phyloP scores from a whole-genome alignment of 2,797 vertebrate species.

The Champsocephalus esox region DNA sequence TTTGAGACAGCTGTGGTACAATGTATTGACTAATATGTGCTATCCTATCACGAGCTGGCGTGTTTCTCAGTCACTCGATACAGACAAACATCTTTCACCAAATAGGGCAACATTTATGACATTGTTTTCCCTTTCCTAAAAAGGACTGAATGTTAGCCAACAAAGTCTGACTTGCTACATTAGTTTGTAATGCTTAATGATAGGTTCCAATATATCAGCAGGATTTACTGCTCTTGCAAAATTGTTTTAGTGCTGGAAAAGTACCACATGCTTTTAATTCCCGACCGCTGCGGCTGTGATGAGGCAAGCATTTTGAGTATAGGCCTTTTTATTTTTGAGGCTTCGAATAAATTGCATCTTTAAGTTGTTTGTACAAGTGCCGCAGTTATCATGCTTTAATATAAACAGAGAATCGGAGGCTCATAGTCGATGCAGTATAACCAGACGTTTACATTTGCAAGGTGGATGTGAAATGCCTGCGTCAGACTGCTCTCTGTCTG shows the following conservation, averaged over 20 bases:
- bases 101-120: constrained; percentile 66
- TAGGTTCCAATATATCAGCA: constrained; percentile 59
- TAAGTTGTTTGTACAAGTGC: constrained; percentile 36
- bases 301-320: constrained; percentile 38
- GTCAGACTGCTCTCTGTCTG: constrained; percentile 81
- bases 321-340: constrained; percentile 14
- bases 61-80: constrained; percentile 40
- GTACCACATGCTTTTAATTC: constrained; percentile 39
- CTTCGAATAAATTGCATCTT: constrained; percentile 15
- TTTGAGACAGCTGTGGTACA: constrained; percentile 21
- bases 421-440: constrained; percentile 67
- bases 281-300: constrained; percentile 6
- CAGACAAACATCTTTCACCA: constrained; percentile 57
- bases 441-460: constrained; percentile 75
- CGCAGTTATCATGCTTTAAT: constrained; percentile 45
- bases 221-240: constrained; percentile 36
- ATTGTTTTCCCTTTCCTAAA: constrained; percentile 59
- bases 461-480: constrained; percentile 82
- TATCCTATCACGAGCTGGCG: constrained; percentile 26
- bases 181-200: constrained; percentile 65
- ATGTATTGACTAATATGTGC: constrained; percentile 10
- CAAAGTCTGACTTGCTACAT: constrained; percentile 55
- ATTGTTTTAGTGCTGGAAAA: constrained; percentile 46
- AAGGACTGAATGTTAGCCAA: constrained; percentile 64
- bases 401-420: constrained; percentile 48